These are phyloP conservation scores for Ruditapes philippinarum DNA, from an alignment of 1,140 invertebrate species.

Conservation along the genomic window DNA sequence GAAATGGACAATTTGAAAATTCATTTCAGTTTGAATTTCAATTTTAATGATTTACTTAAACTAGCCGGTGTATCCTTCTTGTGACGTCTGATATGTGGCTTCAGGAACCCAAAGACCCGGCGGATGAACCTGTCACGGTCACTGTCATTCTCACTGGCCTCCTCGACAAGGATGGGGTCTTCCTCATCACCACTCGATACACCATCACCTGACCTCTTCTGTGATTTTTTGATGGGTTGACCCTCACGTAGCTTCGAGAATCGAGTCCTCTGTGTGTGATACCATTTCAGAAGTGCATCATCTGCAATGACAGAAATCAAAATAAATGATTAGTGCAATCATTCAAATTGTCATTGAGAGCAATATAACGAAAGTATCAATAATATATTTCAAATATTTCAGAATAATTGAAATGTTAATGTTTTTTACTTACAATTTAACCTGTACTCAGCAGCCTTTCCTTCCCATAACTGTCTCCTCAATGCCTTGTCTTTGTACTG, in stretches of 20 bases:
- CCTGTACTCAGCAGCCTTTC: conserved; percentile 44
- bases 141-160: conserved; percentile 24
- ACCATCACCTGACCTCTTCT: conserved; percentile 20
- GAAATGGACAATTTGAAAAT: neutral
- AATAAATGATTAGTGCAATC: neutral
- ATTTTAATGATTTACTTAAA: conserved; percentile 10
- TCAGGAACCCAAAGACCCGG: conserved; percentile 29
- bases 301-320: conserved; percentile 48
- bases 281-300: conserved; percentile 54
- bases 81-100: conserved; percentile 26
- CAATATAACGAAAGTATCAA: neutral
- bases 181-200: conserved; percentile 20
- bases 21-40: neutral
- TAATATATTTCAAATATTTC: conserved; percentile 24
- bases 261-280: conserved; percentile 48
- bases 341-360: neutral
- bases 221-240: neutral
- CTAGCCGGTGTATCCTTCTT: conserved; percentile 21
- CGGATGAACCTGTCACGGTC: conserved; percentile 32
- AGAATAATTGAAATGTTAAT: conserved; percentile 11
- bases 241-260: conserved; percentile 17
- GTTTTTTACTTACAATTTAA: conserved; percentile 56
- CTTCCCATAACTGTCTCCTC: conserved; percentile 32
- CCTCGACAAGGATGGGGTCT: neutral
- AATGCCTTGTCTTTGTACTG: conserved; percentile 49